Percentiles rank a stretch among this genome's conserved stretches.
Evolutionary conservation across 2,113 vertebrate genomes (phyloP).

Genomic region (Leucoraja erinaceus): DNA sequence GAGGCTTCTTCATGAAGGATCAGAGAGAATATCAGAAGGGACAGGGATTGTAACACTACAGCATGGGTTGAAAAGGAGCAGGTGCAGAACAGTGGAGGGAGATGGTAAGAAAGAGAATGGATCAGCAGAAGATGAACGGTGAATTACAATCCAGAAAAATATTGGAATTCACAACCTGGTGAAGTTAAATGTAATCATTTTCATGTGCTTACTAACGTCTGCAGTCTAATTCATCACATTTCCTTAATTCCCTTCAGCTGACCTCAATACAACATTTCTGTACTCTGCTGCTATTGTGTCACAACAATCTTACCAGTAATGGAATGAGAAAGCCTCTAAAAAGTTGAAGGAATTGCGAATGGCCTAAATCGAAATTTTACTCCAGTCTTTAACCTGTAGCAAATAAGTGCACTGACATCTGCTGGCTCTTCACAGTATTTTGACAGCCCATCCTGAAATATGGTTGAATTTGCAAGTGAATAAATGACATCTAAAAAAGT

Average conservation of each 20-base stretch:
- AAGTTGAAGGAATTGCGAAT: background rate
- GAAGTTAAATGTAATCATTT: background rate
- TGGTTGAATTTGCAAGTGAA: no score
- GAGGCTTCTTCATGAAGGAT: no score
- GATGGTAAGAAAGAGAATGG: no score
- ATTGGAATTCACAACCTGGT: no score
- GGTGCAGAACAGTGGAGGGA: no score
- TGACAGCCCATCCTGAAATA: background rate
- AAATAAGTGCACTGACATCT: slow-evolving; percentile 26
- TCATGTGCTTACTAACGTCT: background rate
- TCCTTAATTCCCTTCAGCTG: background rate
- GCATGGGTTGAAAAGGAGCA: no score
- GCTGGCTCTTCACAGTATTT: slow-evolving; percentile 7
- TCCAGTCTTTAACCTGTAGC: background rate
- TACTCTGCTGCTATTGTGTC: background rate
- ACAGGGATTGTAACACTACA: no score
- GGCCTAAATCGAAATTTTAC: background rate
- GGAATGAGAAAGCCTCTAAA: background rate
- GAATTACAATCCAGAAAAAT: no score
- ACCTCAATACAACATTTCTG: background rate
- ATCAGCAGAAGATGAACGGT: no score
- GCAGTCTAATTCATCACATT: background rate
- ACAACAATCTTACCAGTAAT: background rate
- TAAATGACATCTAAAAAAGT: background rate
- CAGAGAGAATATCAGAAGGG: no score